Evolutionary conservation across 2,888 invertebrate species (phyloP).

Genomic region (Eupithecia pulchellata): DNA sequence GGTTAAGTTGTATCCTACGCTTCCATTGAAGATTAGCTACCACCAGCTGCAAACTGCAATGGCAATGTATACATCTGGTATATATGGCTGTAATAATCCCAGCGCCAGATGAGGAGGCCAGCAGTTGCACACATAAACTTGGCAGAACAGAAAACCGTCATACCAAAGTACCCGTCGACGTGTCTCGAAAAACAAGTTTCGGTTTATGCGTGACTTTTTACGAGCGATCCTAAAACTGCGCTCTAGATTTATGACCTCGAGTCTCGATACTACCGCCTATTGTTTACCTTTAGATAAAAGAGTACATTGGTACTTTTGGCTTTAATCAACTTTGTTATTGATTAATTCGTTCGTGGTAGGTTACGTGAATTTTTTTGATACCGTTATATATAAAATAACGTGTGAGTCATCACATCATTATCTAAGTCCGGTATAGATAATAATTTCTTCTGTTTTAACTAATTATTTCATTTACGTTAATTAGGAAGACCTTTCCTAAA

Average conservation of each 20-base stretch:
- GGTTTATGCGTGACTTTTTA: constrained; percentile 50
- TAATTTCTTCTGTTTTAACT: too few relatives aligned
- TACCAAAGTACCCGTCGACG: constrained; percentile 48
- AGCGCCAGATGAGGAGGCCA: constrained; percentile 29
- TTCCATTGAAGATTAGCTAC: neutral
- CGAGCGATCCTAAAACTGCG: constrained; percentile 51
- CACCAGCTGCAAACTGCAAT: constrained; percentile 1
- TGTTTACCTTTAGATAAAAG: constrained; percentile 34
- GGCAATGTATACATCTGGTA: neutral
- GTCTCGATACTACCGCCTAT: constrained; percentile 27
- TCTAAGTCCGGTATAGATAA: neutral
- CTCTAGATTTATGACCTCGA: constrained; percentile 45
- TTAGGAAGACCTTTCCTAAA: neutral
- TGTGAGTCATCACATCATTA: neutral
- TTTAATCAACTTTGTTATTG: constrained; percentile 30
- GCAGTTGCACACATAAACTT: constrained; percentile 55
- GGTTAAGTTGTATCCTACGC: neutral
- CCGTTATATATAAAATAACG: neutral
- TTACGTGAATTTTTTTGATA: neutral
- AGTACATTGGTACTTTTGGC: constrained; percentile 1
- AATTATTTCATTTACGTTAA: neutral
- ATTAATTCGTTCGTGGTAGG: constrained; percentile 30
- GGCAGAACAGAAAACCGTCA: constrained; percentile 47
- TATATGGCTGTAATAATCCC: neutral
- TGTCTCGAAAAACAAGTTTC: constrained; percentile 54